Evolutionary conservation across 2,113 vertebrate species (phyloP).

Genomic region (Pavo muticus): DNA sequence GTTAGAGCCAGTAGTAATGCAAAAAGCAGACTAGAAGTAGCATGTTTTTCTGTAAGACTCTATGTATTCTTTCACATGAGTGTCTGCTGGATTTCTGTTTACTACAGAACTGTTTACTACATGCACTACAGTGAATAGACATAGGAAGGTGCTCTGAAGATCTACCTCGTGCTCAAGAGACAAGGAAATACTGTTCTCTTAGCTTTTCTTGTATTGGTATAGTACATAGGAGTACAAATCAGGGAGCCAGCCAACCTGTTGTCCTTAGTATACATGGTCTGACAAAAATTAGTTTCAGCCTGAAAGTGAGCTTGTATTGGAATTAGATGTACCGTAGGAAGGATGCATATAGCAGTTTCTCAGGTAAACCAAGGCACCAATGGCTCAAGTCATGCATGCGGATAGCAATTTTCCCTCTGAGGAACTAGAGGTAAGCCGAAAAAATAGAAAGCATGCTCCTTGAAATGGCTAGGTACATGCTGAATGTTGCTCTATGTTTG

Average conservation of each 20-base stretch:
- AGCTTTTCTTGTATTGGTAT: not conserved
- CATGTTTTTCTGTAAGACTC: not conserved
- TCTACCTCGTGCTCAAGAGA: not conserved
- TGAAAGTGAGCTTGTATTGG: not conserved
- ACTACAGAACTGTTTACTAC: not conserved
- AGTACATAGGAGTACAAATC: not conserved
- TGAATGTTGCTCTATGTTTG: not conserved
- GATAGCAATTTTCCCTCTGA: not conserved
- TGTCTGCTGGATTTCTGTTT: not conserved
- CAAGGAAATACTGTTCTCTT: not conserved
- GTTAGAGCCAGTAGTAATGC: not conserved
- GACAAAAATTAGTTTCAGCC: not conserved
- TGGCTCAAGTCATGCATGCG: not conserved
- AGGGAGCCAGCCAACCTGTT: not conserved
- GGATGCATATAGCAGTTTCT: not conserved
- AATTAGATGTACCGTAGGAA: not conserved
- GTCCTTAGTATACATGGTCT: not conserved
- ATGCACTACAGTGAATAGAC: not conserved
- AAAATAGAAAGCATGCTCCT: not conserved
- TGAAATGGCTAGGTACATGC: not conserved
- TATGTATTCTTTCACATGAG: not conserved
- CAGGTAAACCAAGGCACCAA: not conserved
- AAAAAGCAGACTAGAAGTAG: not conserved
- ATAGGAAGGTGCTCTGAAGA: not conserved
- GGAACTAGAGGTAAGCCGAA: not conserved